Evolutionary conservation across 2,888 invertebrate genomes (phyloP).

Genomic region (Nasonia oneida): DNA sequence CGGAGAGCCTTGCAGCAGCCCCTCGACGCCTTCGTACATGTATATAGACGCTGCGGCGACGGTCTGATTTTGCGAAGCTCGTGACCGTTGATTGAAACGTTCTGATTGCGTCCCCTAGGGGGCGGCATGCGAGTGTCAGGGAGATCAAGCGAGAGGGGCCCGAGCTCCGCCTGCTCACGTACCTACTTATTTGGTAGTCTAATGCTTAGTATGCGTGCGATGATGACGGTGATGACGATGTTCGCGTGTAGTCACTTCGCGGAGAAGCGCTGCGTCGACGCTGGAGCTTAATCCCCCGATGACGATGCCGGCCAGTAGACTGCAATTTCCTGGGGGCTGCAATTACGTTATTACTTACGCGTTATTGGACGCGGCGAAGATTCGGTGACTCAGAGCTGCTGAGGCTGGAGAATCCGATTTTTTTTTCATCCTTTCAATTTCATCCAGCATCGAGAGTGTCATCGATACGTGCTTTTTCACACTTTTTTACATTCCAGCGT

Average conservation of each 20-base stretch:
- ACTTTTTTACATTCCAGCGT: no score
- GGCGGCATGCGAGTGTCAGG: constrained; percentile 72
- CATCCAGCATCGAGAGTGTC: background rate
- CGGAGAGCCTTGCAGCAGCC: constrained; percentile 24
- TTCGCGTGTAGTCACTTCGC: constrained; percentile 7
- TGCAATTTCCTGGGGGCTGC: constrained; percentile 9
- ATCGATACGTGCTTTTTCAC: no score
- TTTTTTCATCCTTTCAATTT: background rate
- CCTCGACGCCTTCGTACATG: constrained; percentile 6
- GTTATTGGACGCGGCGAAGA: background rate
- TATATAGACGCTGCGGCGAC: background rate
- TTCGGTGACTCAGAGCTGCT: background rate
- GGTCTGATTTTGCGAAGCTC: constrained; percentile 62
- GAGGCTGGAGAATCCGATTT: background rate
- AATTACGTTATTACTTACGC: constrained; percentile 20
- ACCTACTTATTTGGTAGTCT: constrained; percentile 79
- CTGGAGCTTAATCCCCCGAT: constrained; percentile 54
- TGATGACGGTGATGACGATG: constrained; percentile 49
- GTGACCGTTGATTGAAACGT: constrained; percentile 79
- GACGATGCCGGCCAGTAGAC: constrained; percentile 65
- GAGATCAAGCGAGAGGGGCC: constrained; percentile 46
- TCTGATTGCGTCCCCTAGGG: constrained; percentile 78
- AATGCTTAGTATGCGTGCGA: constrained; percentile 71
- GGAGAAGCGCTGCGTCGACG: constrained; percentile 20
- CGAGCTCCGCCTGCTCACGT: constrained; percentile 41